Evolutionary conservation across 1,140 invertebrate genomes (phyloP).

Genomic region (Pogonus chalceus): DNA sequence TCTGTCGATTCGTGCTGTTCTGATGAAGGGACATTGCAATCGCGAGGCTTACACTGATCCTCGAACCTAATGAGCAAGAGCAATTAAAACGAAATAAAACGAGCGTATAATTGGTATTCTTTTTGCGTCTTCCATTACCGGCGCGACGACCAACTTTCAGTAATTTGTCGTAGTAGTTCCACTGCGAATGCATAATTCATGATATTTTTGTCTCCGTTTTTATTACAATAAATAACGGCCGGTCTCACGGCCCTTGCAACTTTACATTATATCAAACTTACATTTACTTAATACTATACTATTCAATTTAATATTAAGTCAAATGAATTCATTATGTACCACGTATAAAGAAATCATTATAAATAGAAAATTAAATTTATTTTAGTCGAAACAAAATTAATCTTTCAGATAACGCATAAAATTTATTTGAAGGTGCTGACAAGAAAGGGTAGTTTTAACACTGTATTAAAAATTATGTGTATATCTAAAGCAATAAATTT

Average conservation of each 20-base stretch:
- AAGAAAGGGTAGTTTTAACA: too few relatives aligned
- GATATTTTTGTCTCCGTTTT: conserved; percentile 6
- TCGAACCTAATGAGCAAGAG: conserved; percentile 3
- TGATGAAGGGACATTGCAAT: neutral
- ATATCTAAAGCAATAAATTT: too few relatives aligned
- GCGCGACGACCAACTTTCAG: conserved; percentile 2
- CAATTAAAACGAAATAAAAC: conserved; percentile 4
- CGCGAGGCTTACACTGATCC: neutral
- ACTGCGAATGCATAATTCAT: conserved; percentile 5
- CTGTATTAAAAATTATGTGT: too few relatives aligned
- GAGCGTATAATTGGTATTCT: conserved; percentile 3
- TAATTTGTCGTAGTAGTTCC: conserved; percentile 2
- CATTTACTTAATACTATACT: too few relatives aligned
- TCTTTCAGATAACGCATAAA: too few relatives aligned
- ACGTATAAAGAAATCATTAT: too few relatives aligned
- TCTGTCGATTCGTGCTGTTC: neutral
- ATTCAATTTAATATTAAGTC: too few relatives aligned
- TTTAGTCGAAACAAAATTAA: too few relatives aligned
- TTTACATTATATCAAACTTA: too few relatives aligned
- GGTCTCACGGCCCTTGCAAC: neutral
- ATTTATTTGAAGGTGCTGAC: too few relatives aligned
- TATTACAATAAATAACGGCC: conserved; percentile 5
- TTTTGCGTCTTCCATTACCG: conserved; percentile 5
- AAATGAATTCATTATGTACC: too few relatives aligned
- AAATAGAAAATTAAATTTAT: too few relatives aligned